phyloP scores from a whole-genome alignment of 1,140 invertebrate species.

The Apis dorsata region DNA sequence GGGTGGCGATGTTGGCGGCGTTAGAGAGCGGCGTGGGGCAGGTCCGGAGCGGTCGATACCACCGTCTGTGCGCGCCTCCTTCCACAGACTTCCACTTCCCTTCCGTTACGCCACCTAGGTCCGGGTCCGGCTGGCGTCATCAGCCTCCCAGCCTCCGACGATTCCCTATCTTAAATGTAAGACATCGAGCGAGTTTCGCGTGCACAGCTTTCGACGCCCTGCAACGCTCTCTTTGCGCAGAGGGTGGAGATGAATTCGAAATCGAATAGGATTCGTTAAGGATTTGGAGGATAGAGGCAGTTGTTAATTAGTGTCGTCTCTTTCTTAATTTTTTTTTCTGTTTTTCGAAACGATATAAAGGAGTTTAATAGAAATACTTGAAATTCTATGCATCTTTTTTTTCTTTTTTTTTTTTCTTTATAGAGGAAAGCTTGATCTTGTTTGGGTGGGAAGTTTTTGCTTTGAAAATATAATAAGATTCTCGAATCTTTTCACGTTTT shows the following conservation, averaged over 20 bases:
- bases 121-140: constrained; percentile 71
- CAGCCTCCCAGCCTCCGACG: constrained; percentile 59
- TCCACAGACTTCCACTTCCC: constrained; percentile 70
- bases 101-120: constrained; percentile 74
- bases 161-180: constrained; percentile 58
- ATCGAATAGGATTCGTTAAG: neutral
- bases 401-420: too few species aligned
- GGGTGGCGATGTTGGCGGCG: constrained; percentile 64
- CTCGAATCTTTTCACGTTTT: neutral
- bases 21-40: constrained; percentile 74
- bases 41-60: constrained; percentile 78
- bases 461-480: neutral
- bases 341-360: too few species aligned
- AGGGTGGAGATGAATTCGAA: neutral
- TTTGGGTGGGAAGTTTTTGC: neutral
- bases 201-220: neutral
- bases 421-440: too few species aligned
- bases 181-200: constrained; percentile 39
- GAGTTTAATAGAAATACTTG: too few species aligned
- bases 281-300: too few species aligned
- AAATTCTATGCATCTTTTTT: too few species aligned
- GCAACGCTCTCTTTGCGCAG: too few species aligned
- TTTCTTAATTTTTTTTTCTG: too few species aligned
- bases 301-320: neutral
- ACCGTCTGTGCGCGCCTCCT: constrained; percentile 74